Evolutionary conservation across 2,888 invertebrate genomes (phyloP), one percentile per base, ranked within the genome.

Genomic region (Hanleya hanleyi): DNA sequence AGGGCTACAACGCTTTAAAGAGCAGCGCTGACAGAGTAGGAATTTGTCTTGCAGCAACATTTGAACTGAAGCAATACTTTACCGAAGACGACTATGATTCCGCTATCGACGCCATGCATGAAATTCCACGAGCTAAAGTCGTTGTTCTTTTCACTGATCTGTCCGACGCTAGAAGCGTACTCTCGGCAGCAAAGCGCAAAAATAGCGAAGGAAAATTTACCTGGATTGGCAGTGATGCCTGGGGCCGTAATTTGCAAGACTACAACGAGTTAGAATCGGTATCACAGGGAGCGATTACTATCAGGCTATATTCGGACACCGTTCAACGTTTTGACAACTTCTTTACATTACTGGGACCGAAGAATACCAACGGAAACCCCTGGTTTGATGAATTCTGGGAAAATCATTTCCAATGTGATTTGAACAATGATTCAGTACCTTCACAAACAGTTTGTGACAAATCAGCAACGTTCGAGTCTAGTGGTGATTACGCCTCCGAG

Each of bases 201-300:
- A 36, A 67, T 26, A 68, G 51, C 18, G 32, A 32, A 1, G 82
- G 78, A 12, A 61, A 75, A 12, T 78, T 82, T 38, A 77, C 78
- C 9, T 83, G 80, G 80, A 77, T 83, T 22, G 81, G 77, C 32
- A 80, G 77, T 33, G 81, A 83, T 62, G 81, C 77, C 12, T 79
- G 82, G 80, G 80, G 76, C 9, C 37, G 78, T 35, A 74, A 78
- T 69, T 65, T 78, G 26, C 73, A 77, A 32, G 79, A 79, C 65
- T 77, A 77, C 57, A 32, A 47, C 1, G 77, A 69, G n/a, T 18
- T 73, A 1, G 76, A 81, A 50, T 75, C 78, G 15, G 69, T 73
- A 0, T 75, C 76, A 6, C 32, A 69, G 9, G 82, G 83, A 3
- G 64, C 72, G 12, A n/a, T 83, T 4, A 70, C 77, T 3, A 61